Evolutionary conservation across 2,113 vertebrate species (phyloP).

Genomic region (Cephalopterus ornatus): DNA sequence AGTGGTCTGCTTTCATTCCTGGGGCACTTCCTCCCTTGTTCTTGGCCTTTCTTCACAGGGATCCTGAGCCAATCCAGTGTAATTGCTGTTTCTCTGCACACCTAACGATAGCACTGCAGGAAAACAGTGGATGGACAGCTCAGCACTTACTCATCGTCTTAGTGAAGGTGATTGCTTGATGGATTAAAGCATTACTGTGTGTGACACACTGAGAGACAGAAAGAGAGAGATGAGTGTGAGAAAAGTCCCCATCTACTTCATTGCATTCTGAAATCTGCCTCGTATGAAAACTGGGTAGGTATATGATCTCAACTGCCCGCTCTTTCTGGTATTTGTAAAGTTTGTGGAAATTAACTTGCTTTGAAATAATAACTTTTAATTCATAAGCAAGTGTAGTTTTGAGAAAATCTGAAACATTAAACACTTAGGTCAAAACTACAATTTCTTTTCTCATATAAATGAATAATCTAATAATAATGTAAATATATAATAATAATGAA

Average conservation of each 20-base stretch:
- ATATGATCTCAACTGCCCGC: background rate
- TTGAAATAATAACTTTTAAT: background rate
- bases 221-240: background rate
- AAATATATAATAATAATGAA: too few relatives aligned
- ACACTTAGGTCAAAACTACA: background rate
- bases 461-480: background rate
- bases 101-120: background rate
- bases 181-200: background rate
- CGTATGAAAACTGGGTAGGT: rapidly evolving
- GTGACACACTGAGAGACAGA: background rate
- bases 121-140: background rate
- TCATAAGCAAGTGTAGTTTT: background rate
- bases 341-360: background rate
- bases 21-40: background rate
- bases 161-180: background rate
- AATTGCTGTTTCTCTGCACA: conserved; percentile 26
- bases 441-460: background rate
- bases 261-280: background rate
- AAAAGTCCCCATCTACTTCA: background rate
- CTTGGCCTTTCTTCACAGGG: background rate
- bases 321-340: background rate
- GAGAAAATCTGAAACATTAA: background rate
- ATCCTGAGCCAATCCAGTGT: background rate
- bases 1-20: background rate
- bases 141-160: conserved; percentile 10